Evolutionary conservation across 2,113 vertebrate genomes (phyloP).

Genomic region (Ahaetulla prasina): DNA sequence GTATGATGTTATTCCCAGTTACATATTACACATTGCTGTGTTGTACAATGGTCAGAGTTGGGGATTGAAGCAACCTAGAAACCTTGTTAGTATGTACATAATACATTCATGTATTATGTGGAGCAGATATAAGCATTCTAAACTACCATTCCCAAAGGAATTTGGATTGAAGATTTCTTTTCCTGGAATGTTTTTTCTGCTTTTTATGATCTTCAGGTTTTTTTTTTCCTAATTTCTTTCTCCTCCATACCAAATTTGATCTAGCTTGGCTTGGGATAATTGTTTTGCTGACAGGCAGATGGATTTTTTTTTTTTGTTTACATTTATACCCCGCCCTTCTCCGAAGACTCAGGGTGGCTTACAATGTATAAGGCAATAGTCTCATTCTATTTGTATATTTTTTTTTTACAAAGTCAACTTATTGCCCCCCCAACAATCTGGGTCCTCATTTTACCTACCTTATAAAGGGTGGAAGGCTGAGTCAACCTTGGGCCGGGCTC

Average conservation of each 20-base stretch:
- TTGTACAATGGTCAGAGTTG: background rate
- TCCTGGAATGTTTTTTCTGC: background rate
- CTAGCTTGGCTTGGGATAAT: background rate
- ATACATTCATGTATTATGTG: background rate
- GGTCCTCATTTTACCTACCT: too few relatives aligned
- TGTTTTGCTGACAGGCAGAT: background rate
- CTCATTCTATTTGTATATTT: too few relatives aligned
- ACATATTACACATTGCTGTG: background rate
- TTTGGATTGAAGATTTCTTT: background rate
- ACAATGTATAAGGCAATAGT: too few relatives aligned
- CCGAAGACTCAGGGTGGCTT: too few relatives aligned
- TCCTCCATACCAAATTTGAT: background rate
- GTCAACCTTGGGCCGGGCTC: too few relatives aligned
- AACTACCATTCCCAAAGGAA: background rate
- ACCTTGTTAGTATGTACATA: background rate
- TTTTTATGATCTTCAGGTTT: background rate
- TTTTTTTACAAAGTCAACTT: too few relatives aligned
- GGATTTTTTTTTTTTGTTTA: too few relatives aligned
- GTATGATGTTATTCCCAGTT: background rate
- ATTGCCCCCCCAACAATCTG: too few relatives aligned
- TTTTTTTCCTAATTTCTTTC: background rate
- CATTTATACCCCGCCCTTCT: too few relatives aligned
- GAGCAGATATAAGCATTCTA: background rate
- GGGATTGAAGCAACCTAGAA: background rate
- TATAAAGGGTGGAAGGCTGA: too few relatives aligned